These are phyloP conservation scores for Anthoptus insignis DNA, from an alignment of 2,888 invertebrate genomes.

Conservation along the genomic window DNA sequence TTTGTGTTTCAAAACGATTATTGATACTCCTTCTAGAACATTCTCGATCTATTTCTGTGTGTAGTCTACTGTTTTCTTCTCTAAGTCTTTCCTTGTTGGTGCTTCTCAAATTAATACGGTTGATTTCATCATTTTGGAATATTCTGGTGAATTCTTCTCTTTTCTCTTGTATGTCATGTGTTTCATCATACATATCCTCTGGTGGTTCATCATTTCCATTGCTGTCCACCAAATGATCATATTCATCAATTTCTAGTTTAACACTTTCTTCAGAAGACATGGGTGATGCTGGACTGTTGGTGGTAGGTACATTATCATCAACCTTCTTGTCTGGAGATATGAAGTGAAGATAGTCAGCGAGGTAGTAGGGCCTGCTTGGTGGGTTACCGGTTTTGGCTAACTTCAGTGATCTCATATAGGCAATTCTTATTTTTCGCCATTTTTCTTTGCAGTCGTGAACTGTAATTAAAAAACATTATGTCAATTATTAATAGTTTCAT, in stretches of 20 bases:
- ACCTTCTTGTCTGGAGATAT: constrained; percentile 47
- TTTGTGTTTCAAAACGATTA: constrained; percentile 23
- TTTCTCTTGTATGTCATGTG: neutral
- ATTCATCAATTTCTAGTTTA: constrained; percentile 32
- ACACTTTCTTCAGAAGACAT: constrained; percentile 19
- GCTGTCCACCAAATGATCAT: constrained; percentile 25
- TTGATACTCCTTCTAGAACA: neutral
- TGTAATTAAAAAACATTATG: constrained; percentile 49
- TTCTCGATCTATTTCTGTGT: neutral
- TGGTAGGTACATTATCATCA: constrained; percentile 26
- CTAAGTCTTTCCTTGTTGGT: constrained; percentile 13
- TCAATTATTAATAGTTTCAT: no score
- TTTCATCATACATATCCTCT: neutral
- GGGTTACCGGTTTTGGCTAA: constrained; percentile 46
- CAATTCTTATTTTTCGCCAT: constrained; percentile 57
- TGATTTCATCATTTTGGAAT: neutral
- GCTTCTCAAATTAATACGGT: neutral
- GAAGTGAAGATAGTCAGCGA: constrained; percentile 54
- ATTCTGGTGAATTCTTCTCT: neutral
- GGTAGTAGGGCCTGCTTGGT: constrained; percentile 51
- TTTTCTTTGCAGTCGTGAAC: constrained; percentile 55
- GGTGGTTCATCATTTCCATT: neutral
- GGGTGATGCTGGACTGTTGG: constrained; percentile 23
- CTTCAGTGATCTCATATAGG: constrained; percentile 54
- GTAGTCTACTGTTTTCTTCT: neutral